Conservation (phyloP, 2,797 vertebrate genomes). For the Intellagama lesueurii region DNA sequence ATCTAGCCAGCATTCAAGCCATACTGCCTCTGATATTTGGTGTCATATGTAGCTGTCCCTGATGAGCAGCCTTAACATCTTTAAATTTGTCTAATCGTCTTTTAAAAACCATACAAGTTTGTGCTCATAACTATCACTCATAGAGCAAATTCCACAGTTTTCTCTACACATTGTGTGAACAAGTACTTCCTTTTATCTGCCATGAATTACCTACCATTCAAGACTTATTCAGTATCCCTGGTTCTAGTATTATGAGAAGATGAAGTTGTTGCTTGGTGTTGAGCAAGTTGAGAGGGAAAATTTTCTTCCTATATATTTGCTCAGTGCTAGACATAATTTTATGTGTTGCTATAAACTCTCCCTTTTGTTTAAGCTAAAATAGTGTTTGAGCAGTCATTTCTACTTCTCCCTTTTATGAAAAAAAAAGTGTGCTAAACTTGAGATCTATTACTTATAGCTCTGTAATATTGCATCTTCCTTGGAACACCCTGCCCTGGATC, state of each 20-base stretch:
- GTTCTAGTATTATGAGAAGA: neutral
- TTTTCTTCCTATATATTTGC: too few species aligned
- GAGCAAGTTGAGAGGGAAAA: too few species aligned
- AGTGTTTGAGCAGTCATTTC: neutral
- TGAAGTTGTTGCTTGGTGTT: too few species aligned
- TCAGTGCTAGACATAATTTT: neutral
- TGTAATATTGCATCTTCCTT: neutral
- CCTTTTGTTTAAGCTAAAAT: neutral
- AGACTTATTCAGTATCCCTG: neutral
- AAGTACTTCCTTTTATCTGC: neutral
- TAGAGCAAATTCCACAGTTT: neutral
- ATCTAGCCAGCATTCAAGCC: too few species aligned
- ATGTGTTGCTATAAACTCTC: neutral
- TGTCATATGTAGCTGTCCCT: neutral
- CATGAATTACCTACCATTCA: neutral
- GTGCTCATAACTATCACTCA: neutral
- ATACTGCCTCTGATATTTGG: neutral
- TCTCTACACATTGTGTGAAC: neutral
- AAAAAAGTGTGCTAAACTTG: neutral
- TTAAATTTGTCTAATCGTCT: neutral
- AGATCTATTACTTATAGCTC: neutral
- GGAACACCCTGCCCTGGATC: neutral
- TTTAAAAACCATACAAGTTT: neutral
- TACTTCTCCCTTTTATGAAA: neutral
- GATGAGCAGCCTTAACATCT: neutral